Conservation (phyloP, 2,797 vertebrate species). For the Pipistrellus pipistrellus region DNA sequence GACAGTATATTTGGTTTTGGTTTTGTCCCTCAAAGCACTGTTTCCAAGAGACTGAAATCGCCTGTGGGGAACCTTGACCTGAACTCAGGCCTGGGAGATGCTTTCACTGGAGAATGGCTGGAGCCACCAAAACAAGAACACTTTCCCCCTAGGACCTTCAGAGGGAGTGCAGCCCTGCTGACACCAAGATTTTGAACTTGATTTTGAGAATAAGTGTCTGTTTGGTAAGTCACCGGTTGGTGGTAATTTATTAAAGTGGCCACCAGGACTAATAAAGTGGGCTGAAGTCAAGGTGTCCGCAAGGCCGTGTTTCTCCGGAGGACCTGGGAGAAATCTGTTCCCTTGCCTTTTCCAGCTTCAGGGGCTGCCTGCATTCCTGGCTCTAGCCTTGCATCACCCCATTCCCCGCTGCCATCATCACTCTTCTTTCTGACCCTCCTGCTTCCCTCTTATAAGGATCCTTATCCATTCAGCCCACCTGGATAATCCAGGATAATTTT, state of each 20-base stretch:
- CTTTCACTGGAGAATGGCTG: not conserved
- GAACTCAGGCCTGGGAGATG: not conserved
- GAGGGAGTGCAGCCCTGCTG: not conserved
- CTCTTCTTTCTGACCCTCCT: not conserved
- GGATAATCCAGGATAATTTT: slow-evolving; percentile 19
- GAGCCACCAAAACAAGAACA: not conserved
- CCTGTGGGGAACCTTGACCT: slow-evolving; percentile 30
- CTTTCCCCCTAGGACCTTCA: not conserved
- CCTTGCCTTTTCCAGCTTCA: not conserved
- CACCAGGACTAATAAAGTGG: not conserved
- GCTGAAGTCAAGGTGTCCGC: not conserved
- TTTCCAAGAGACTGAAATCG: slow-evolving; percentile 42
- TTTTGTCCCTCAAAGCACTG: not conserved
- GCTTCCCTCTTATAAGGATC: not conserved
- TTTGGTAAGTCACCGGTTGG: not conserved
- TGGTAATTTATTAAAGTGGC: not conserved
- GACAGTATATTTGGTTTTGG: not conserved
- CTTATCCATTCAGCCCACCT: not conserved
- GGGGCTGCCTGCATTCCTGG: not conserved
- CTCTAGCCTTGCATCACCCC: not conserved
- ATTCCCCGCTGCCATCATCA: not conserved
- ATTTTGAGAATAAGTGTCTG: not conserved
- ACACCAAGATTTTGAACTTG: not conserved
- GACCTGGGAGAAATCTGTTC: not conserved
- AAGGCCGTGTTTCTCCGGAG: not conserved